phyloP scores from a whole-genome alignment of 2,797 vertebrate genomes.

The Acipenser oxyrinchus region DNA sequence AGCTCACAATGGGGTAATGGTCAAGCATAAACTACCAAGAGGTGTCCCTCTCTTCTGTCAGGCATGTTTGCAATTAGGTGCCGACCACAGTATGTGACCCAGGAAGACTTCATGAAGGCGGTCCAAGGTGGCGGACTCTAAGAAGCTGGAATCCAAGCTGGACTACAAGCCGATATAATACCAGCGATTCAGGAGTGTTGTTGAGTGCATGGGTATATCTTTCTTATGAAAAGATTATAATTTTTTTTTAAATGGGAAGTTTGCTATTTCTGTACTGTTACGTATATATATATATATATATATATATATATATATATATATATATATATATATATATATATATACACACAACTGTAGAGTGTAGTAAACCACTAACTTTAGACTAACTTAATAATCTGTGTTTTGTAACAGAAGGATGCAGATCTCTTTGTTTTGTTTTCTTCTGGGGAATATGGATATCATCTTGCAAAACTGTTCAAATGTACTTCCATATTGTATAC shows the following conservation, averaged over 20 bases:
- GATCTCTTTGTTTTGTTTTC: conserved; percentile 1
- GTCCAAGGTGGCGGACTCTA: conserved; percentile 94
- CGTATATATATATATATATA: neutral
- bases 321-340: conserved; percentile 14
- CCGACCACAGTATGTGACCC: conserved; percentile 90
- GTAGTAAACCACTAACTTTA: conserved; percentile 17
- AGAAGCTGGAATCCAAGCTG: conserved; percentile 93
- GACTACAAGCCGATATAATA: conserved; percentile 93
- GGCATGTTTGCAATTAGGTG: conserved; percentile 93
- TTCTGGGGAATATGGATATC: conserved; percentile 9
- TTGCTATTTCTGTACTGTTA: conserved; percentile 30
- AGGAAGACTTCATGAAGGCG: conserved; percentile 97
- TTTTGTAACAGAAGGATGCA: conserved; percentile 9
- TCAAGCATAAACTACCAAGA: neutral
- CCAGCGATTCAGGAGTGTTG: conserved; percentile 18
- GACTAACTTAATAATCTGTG: conserved; percentile 3
- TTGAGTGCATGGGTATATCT: conserved; percentile 30
- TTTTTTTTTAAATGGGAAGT: conserved; percentile 8
- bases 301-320: too few relatives aligned
- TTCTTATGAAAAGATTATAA: conserved; percentile 2
- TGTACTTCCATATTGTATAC: conserved; percentile 3
- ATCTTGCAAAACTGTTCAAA: conserved; percentile 8
- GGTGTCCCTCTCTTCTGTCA: conserved; percentile 28
- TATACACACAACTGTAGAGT: conserved; percentile 17
- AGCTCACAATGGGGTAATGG: too few relatives aligned